Evolutionary conservation across 2,797 vertebrate genomes (phyloP), one percentile per base, ranked within the genome.

Genomic region (Myotis findleyi): DNA sequence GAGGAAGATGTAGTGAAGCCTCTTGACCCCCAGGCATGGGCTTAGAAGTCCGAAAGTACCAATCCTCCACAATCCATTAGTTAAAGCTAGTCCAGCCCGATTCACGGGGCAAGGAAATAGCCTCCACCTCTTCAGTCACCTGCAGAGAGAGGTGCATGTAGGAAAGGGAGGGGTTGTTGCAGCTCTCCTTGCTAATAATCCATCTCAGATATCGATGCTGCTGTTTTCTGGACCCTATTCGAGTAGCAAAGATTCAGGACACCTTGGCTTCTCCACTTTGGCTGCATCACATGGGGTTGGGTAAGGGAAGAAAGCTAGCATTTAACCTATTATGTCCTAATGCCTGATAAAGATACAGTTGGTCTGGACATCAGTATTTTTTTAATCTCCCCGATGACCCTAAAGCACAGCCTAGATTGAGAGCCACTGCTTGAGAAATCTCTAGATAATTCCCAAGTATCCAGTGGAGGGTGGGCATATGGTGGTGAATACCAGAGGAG

Each of bases 401-500:
- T 72, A 62, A 95, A 62, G 44, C 21, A 20, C 18, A 76, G 53
- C 25, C 36, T 86, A 51, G 30, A n/a, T 87, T 69, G 44, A 76
- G 4, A 87, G 62, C 59, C 16, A 30, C 57, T 68, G 49, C 20
- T 89, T 71, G 62, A 49, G 33, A 93, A 82, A 64, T 79, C 62
- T 95, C 92, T 82, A 68, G 62, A 85, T 71, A 72, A 80, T 36
- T 64, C 25, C 68, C 25, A 53, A 55, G 77, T 68, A 80, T 89
- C 59, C 30, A 71, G 36, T 41, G 1, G 17, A 21, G n/a, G 57
- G 17, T 87, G 33, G 47, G 80, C 38, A 25, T 27, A 16, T 57
- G 47, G 47, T 79, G 55, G 49, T 68, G 92, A 91, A 44, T 18
- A 76, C n/a, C 36, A n/a, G 79, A 53, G 75, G 27, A 44, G 75